Evolutionary conservation across 2,113 vertebrate species (phyloP).

Genomic region (Gymnogyps californianus): DNA sequence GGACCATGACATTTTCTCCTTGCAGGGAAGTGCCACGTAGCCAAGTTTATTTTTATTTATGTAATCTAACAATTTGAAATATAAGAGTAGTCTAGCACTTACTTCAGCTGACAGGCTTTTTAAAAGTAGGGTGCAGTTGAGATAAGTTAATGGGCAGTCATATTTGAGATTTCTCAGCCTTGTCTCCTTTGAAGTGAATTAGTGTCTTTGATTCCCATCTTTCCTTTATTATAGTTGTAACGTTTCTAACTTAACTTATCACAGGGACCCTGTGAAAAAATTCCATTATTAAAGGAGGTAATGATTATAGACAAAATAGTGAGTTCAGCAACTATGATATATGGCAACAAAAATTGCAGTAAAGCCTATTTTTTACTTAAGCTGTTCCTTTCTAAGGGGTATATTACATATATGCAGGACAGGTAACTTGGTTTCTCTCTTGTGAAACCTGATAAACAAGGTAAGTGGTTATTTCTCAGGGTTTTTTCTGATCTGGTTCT

Average conservation of each 20-base stretch:
- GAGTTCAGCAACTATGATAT: background rate
- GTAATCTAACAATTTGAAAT: constrained; percentile 18
- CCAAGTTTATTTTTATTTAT: constrained; percentile 40
- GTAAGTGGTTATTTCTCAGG: background rate
- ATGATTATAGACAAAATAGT: background rate
- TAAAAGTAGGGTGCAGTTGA: background rate
- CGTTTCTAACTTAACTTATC: background rate
- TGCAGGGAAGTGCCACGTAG: background rate
- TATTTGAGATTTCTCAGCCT: background rate
- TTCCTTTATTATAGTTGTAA: background rate
- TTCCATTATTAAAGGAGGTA: background rate
- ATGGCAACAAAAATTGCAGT: background rate
- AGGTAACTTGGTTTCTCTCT: background rate
- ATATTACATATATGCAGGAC: background rate
- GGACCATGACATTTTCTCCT: background rate
- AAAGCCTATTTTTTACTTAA: background rate
- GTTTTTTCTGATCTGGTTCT: background rate
- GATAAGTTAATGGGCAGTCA: background rate
- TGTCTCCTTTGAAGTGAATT: background rate
- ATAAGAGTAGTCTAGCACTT: background rate
- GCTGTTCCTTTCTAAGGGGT: background rate
- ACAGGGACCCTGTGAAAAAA: background rate
- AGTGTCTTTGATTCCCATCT: background rate
- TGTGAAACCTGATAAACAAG: background rate
- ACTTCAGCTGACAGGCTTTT: background rate